Evolutionary conservation across 30 jellyfish, hydroid and myxozoan species (phyloP).

Genomic region (Clytia hemisphaerica): DNA sequence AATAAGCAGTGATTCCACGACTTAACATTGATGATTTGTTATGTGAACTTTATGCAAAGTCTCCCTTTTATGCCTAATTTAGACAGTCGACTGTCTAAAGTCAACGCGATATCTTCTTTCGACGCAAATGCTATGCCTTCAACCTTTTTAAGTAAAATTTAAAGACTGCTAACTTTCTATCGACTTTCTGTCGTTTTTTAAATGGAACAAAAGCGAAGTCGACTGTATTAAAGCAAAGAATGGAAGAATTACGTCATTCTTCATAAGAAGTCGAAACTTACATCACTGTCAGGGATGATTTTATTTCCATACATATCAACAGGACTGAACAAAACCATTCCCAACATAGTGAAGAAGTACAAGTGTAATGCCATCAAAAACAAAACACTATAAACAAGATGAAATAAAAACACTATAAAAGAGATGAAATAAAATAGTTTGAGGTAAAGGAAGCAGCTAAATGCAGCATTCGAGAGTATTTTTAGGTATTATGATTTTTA

Average conservation of each 20-base stretch:
- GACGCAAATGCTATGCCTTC: too few species aligned
- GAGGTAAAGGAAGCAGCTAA: background rate
- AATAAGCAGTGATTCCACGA: too few species aligned
- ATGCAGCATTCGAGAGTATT: background rate
- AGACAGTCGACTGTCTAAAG: too few species aligned
- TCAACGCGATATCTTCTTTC: too few species aligned
- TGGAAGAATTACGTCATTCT: background rate
- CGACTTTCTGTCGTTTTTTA: too few species aligned
- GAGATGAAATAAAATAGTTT: background rate
- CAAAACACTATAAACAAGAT: slow-evolving; percentile 57
- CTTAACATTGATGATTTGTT: too few species aligned
- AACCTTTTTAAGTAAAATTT: too few species aligned
- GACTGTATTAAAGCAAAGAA: background rate
- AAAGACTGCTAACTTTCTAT: too few species aligned
- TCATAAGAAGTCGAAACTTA: too few species aligned
- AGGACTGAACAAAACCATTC: slow-evolving; percentile 84
- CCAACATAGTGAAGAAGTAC: slow-evolving; percentile 91
- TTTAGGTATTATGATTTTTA: background rate
- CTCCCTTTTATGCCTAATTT: too few species aligned
- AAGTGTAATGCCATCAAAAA: slow-evolving; percentile 74
- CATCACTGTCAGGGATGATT: too few species aligned
- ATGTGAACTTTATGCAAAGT: too few species aligned
- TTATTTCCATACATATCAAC: slow-evolving; percentile 5
- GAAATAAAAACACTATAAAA: background rate
- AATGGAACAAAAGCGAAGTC: background rate